Conservation (phyloP, 2,797 vertebrate species). For the Chiroxiphia lanceolata region DNA sequence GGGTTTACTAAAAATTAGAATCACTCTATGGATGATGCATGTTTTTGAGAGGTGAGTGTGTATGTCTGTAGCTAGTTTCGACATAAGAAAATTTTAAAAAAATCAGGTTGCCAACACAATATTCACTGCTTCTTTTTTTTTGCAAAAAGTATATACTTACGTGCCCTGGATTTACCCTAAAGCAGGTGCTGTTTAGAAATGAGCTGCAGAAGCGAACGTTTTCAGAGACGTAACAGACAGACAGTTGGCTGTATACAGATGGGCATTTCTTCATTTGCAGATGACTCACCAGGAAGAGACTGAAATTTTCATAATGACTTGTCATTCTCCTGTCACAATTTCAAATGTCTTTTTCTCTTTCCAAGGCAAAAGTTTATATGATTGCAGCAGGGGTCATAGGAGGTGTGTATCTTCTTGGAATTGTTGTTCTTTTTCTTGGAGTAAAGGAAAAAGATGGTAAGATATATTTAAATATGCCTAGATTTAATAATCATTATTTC, state of each 20-base stretch:
- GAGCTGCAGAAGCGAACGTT: background rate
- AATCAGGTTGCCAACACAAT: background rate
- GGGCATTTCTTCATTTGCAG: background rate
- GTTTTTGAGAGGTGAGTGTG: background rate
- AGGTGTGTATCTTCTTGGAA: slow-evolving; percentile 87
- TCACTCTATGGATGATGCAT: background rate
- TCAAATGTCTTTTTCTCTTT: slow-evolving; percentile 4
- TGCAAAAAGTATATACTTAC: background rate
- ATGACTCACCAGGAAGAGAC: background rate
- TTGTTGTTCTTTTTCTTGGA: slow-evolving; percentile 86
- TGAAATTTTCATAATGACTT: background rate
- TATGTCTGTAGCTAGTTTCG: background rate
- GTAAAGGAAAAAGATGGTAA: slow-evolving; percentile 93
- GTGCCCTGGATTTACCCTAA: background rate
- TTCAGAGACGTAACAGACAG: background rate
- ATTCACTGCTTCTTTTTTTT: background rate
- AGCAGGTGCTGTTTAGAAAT: slow-evolving; percentile 1
- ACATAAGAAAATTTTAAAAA: background rate
- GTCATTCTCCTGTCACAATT: background rate
- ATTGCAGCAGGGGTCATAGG: slow-evolving; percentile 89
- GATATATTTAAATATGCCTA: slow-evolving; percentile 12
- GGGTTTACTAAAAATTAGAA: background rate
- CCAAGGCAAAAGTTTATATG: slow-evolving; percentile 89
- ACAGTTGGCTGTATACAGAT: background rate
- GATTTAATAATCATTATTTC: background rate